Base-by-base conservation (phyloP, 1,140 invertebrate genomes). In the Drosophila carrolli region DNA sequence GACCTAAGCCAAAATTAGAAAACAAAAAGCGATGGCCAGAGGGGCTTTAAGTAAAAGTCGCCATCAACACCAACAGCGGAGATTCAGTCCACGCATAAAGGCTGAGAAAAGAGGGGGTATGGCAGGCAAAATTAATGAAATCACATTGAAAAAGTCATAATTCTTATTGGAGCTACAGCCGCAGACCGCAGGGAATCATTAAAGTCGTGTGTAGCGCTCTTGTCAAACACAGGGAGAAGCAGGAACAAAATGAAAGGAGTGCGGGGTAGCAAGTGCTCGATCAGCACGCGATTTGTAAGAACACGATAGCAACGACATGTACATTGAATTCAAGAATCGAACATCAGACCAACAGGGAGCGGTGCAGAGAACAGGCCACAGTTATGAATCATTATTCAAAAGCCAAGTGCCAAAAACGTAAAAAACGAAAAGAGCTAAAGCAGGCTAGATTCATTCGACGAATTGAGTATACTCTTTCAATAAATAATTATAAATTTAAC, bases 241-340 rank as follows among this genome's bases (percentile, higher is more conserved):
- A 43, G 19, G 56, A 44, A 40, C 38, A 11, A 19, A 41, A 59
- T 59, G 48, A 43, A 16, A 60, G 48, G 41, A 41, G 77, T 60
- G 50, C 16, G 23, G 16, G 67, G 27, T 27, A 48, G 72, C 71
- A 55, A 63, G 75, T 50, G 61, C 44, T 55, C 63, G 84, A 89
- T 89, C 83, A 89, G 84, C 84, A 89, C 80, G 84, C 84, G 84
- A 88, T 88, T 88, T 88, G 84, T 88, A 84, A 66, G 68, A 88
- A 88, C 83, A 88, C 79, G 83, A 88, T 88, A 88, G 61, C 73
- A 89, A 83, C 84, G 84, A 88, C 84, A 88, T 88, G 84, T 88
- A 88, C 82, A 86, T 83, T 76, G 75, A 73, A 79, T 86, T 83
- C 75, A 68, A 68, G 63, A 80, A 68, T 74, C 77, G 76, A 79